Evolutionary conservation across 2,888 invertebrate species (phyloP), one percentile per base, ranked within the genome.

Genomic region (Sceliomorpha sp.): DNA sequence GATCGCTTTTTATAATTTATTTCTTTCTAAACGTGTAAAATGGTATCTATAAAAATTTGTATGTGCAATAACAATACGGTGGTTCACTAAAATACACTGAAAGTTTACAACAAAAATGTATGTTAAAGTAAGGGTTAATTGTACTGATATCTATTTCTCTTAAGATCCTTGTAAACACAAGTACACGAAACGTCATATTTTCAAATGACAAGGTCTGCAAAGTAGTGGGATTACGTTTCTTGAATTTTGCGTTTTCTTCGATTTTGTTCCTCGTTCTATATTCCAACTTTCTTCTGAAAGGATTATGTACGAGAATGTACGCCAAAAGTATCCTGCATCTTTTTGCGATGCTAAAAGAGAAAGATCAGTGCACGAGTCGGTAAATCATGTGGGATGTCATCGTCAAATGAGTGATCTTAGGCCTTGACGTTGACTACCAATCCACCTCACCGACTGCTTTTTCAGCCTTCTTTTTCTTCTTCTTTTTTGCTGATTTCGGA

Each of bases 401-500:
- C 44, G 58, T 64, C 39, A 42, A 59, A 66, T 44, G 20, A 60
- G 51, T 72, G 59, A 71, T 79, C 84, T 86, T 86, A 86, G 82
- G 86, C 88, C 78, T 84, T 90, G 62, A 90, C 91, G 82, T 91
- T 91, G 13, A 90, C 91, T 86, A 91, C 91, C 90, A 91, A 90
- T n/a, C 88, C 74, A 84, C 82, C 14, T 91, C 90, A 55, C 84
- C 85, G 74, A 90, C 89, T 48, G 90, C 89, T 70, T 92, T 92
- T 74, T 92, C 92, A 72, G 93, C 93, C 93, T 95, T 95, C 94
- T 96, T 96, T 92, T 96, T 96, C 93, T 96, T 96, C 93, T 96
- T 96, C 91, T 94, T 95, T 90, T 96, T 97, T 78, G 94, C 95
- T 14, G 95, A 91, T 89, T 96, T 96, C 40, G 94, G 92, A 73